These are phyloP conservation scores for Xylocampa areola DNA, from an alignment of 2,888 invertebrate species.

Conservation along the genomic window DNA sequence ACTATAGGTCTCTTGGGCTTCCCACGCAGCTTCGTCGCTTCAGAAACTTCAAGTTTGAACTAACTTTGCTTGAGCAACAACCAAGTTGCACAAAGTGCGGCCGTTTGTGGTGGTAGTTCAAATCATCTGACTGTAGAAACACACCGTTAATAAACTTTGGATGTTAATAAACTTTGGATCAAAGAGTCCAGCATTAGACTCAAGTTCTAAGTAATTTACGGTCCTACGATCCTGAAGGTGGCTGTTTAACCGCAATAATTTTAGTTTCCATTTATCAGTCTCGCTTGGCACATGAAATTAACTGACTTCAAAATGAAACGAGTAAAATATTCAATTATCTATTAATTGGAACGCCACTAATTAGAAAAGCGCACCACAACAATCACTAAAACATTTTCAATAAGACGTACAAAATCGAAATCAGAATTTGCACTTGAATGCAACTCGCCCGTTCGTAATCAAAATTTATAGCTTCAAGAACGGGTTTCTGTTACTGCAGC, in stretches of 20 bases:
- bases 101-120: not conserved
- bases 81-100: conserved; percentile 13
- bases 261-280: too few relatives aligned
- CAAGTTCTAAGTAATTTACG: conserved; percentile 19
- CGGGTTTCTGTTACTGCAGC: conserved; percentile 67
- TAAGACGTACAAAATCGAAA: conserved; percentile 66
- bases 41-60: conserved; percentile 1
- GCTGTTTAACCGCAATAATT: conserved; percentile 1
- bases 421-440: conserved; percentile 75
- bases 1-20: conserved; percentile 29
- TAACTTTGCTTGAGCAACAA: conserved; percentile 14
- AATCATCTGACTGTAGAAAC: conserved; percentile 4
- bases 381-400: conserved; percentile 57
- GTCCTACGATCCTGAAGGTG: not conserved
- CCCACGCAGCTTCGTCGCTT: not conserved
- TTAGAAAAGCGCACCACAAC: conserved; percentile 40
- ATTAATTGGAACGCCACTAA: conserved; percentile 42
- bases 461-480: conserved; percentile 75
- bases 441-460: conserved; percentile 71
- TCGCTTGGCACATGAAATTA: too few relatives aligned
- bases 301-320: too few relatives aligned
- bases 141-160: too few relatives aligned
- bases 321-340: not conserved
- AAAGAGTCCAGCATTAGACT: conserved; percentile 14
- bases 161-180: conserved; percentile 9